Conservation (phyloP, 1,140 invertebrate species). For the Yoshiicerus persimilis region DNA sequence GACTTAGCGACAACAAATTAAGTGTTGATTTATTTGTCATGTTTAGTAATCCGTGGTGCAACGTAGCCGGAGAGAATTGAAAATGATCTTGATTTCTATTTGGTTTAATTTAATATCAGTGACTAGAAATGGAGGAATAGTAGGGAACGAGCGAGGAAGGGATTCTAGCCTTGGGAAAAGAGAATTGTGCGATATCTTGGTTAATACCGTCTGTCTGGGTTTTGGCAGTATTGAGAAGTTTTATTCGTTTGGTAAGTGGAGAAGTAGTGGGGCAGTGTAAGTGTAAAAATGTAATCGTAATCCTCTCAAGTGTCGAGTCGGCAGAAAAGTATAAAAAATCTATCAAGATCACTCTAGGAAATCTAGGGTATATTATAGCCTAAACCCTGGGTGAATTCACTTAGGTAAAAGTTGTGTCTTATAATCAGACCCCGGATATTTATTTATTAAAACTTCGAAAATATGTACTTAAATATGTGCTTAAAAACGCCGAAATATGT, state of each 20-base stretch:
- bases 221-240: neutral
- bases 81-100: neutral
- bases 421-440: too few species aligned
- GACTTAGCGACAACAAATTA: too few species aligned
- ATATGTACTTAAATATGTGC: too few species aligned
- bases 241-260: neutral
- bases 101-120: neutral
- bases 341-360: neutral
- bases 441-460: too few species aligned
- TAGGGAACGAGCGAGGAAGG: neutral
- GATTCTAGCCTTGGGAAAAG: neutral
- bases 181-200: neutral
- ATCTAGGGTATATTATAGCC: neutral
- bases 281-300: conserved; percentile 1
- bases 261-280: neutral
- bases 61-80: too few species aligned
- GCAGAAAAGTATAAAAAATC: conserved; percentile 18
- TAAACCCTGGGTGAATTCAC: neutral
- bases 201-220: neutral
- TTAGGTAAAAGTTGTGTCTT: too few species aligned
- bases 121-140: neutral
- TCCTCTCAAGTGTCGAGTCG: conserved; percentile 1
- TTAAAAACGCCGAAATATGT: too few species aligned
- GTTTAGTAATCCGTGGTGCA: too few species aligned
- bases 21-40: too few species aligned